Evolutionary conservation across 1,140 invertebrate species (phyloP), one percentile per base, ranked within the genome.

Genomic region (Riptortus pedestris): DNA sequence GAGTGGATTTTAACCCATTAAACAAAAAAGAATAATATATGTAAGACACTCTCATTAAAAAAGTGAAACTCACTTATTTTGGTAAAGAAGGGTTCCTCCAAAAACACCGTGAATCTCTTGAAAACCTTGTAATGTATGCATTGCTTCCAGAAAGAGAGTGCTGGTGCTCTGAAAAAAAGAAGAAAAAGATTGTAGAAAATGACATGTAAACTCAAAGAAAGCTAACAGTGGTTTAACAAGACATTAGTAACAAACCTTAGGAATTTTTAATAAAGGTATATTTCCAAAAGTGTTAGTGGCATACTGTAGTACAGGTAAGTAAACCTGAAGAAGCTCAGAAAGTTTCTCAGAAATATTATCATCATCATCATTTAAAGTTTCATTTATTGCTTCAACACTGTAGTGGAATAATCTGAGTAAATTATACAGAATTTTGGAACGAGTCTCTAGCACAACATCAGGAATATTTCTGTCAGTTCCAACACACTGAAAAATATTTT

Each of bases 401-500:
- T 82, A 82, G 73, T 91, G 88, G 72, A 87, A 91, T 72, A 91
- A 86, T 65, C 80, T 81, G 16, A 91, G 75, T 63, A 90, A 78
- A 9, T 85, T 83, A 55, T 83, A 82, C 16, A 92, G 75, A 20
- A 83, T 81, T 57, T 84, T 79, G 0, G 86, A 84, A 51, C 88
- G 79, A 72, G 87, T 83, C 70, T 88, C 79, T 9, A 92, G 70
- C 63, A 90, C 77, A 81, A 85, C 86, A 71, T 90, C 86, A 11
- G 86, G 81, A 65, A 89, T 87, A 72, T 89, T 88, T 48, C 86
- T 80, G 74, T 91, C 88, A n/a, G 87, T 90, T 18, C 89, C 89
- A 64, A 90, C 83, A 52, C 85, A 87, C 87, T 90, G 65, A 1
- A 70, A 69, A 29, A 59, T 11, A 43, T n/a, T 43, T 11, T 11